phyloP scores from a whole-genome alignment of 2,113 vertebrate species.

The Alligator mississippiensis region DNA sequence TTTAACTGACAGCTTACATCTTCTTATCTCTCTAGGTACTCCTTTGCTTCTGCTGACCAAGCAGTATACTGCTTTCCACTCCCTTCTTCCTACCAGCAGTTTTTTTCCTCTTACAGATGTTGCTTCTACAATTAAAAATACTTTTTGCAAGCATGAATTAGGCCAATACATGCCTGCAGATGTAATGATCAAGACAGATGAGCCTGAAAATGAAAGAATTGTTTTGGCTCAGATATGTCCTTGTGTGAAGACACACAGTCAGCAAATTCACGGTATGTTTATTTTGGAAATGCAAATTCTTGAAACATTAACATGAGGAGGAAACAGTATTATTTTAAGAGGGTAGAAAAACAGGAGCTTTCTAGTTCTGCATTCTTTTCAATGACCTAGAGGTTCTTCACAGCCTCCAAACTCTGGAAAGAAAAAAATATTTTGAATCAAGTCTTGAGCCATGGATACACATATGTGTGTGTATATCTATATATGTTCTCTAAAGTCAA shows the following conservation, averaged over 20 bases:
- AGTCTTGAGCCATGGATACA: background rate
- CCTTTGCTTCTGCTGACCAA: background rate
- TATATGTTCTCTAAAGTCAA: background rate
- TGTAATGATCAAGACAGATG: background rate
- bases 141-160: background rate
- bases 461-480: background rate
- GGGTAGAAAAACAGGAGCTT: background rate
- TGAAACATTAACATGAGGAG: background rate
- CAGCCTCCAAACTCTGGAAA: background rate
- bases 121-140: background rate
- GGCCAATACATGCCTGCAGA: background rate
- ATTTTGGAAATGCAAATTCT: constrained; percentile 27
- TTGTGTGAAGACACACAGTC: constrained; percentile 6
- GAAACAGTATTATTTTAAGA: background rate
- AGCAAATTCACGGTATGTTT: constrained; percentile 5
- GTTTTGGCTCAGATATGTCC: constrained; percentile 1
- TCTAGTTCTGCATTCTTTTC: background rate
- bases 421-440: background rate
- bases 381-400: background rate
- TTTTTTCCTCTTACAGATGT: background rate
- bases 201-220: constrained; percentile 32
- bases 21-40: background rate
- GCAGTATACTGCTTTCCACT: background rate
- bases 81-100: background rate
- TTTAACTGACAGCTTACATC: background rate